Base-by-base conservation (phyloP, 2,113 vertebrate genomes). In the Leucoraja erinaceus region DNA sequence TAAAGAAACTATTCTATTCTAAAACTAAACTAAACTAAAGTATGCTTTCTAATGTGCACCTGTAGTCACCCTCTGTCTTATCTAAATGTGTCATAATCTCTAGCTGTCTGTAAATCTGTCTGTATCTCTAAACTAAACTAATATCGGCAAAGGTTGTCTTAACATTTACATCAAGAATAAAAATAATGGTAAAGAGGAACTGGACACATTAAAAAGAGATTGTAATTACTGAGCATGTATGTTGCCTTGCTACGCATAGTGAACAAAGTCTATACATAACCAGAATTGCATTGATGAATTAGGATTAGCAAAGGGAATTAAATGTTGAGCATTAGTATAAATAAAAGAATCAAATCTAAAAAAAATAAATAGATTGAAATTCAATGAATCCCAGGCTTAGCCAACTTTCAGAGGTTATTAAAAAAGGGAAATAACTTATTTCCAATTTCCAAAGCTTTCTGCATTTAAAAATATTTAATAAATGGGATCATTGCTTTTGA, bases 391-490 rank as follows among this genome's bases (percentile, higher is more conserved):
- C n/a, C 56, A 14, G 10, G 25, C 25, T 59, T n/a, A 86, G 56
- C 81, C 25, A 86, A 59, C 11, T 86, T 86, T 86, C 22, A 86
- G 25, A 84, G 54, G 2, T 3, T 59, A n/a, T 61, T 86, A 86
- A 86, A 47, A 47, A 18, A 56, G 79, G 74, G 74, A 25, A 61
- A 86, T 14, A 86, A 61, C 2, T 86, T 22, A 56, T 10, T 86
- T 86, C 54, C 14, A 86, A 86, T n/a, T 86, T 86, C 56, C 54
- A 61, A 61, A 86, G 81, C 20, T 86, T 86, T 86, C 81, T 86
- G 28, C 54, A 16, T 86, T 86, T 25, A 16, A 28, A 61, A 86
- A 86, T 14, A 86, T 18, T 28, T 61, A 59, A 22, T 68, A 68
- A 16, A 16, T 68, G 66, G 16, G 66, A 68, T 14, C 7, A 68